Evolutionary conservation across 2,113 vertebrate genomes (phyloP), one percentile per base, ranked within the genome.

Genomic region (Cyprinodon variegatus): DNA sequence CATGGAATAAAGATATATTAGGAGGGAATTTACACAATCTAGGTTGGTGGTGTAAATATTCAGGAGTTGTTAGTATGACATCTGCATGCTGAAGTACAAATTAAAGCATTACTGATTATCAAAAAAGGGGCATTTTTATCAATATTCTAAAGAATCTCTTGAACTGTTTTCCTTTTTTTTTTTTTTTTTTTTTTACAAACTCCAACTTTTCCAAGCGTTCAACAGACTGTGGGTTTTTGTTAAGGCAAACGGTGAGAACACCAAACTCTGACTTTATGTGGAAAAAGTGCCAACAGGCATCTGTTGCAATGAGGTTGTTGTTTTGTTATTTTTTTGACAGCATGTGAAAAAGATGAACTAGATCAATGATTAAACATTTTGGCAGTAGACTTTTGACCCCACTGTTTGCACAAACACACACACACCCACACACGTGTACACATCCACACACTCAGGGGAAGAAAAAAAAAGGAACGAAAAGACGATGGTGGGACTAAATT

Each of bases 201-300:
- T 73, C 6, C 60, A 70, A 73, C 46, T 74, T 48, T 72, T 63
- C 40, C 20, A 81, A 82, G 72, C 63, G 63, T 77, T 69, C 67
- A 72, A 83, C 79, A 65, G 80, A 88, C 86, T 86, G 77, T 70
- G 70, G 72, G 72, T 81, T 83, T 79, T 73, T 82, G 82, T 91
- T 91, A 92, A 92, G 91, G 91, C 90, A 92, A 91, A 89, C 4
- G 87, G 91, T 91, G 82, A 74, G 86, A 85, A 90, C 48, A 73
- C 46, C 72, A 68, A 81, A 82, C 70, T 71, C 71, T 37, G 60
- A 86, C 77, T 73, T 64, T 84, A n/a, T 71, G 63, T 70, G 62
- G 76, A 83, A 68, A 57, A 9, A 57, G 50, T 20, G 20, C 50
- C 50, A 79, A 81, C 71, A 68, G 78, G 62, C 13, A 5, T 66